Conservation (phyloP, 2,113 vertebrate genomes). For the Elachura formosa region DNA sequence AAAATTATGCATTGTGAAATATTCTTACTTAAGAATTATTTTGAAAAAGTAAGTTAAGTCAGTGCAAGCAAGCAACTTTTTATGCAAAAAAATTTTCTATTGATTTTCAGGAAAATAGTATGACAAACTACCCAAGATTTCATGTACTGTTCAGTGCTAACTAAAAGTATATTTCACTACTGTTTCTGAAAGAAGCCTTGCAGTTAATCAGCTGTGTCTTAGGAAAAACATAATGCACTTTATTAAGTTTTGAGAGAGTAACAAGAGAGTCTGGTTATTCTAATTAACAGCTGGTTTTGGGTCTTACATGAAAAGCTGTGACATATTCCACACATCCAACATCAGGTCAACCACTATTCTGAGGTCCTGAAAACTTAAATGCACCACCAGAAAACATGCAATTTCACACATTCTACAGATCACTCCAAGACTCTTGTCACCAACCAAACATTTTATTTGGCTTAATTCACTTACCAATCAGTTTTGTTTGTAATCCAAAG, state of each 20-base stretch:
- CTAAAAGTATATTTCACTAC: neutral
- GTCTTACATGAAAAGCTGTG: neutral
- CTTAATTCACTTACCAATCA: neutral
- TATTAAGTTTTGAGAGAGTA: neutral
- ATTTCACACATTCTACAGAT: neutral
- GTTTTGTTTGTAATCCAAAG: neutral
- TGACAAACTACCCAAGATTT: neutral
- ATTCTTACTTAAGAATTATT: neutral
- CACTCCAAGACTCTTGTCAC: neutral
- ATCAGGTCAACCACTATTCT: neutral
- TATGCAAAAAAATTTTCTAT: neutral
- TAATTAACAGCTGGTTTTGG: neutral
- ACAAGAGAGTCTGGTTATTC: neutral
- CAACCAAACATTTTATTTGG: neutral
- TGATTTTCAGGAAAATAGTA: neutral
- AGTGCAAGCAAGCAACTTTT: neutral
- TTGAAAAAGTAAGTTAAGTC: neutral
- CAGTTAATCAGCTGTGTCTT: neutral
- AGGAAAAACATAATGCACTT: neutral
- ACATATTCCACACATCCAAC: neutral
- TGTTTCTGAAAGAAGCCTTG: neutral
- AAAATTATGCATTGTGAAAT: neutral
- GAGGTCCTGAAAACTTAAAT: neutral
- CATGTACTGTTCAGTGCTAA: neutral
- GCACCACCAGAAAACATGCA: neutral